Base-by-base conservation (phyloP, 2,113 vertebrate species). In the Leptodactylus fuscus region DNA sequence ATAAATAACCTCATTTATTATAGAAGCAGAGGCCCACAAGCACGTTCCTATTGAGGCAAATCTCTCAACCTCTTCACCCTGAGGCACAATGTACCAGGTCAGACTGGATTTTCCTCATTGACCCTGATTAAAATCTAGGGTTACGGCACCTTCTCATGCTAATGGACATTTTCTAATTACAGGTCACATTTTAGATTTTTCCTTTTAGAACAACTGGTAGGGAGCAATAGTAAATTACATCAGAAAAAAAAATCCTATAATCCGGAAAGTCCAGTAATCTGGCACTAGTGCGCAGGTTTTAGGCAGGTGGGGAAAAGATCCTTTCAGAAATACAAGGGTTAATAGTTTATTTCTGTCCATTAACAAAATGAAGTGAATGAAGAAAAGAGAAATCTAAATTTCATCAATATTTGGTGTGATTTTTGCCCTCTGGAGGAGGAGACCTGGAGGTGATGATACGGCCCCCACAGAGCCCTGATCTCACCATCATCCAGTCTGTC, bases 41-140 rank as follows among this genome's bases (percentile, higher is more conserved):
- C 58, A 32, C 46, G 38, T 65, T 48, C 60, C 44, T 27, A 65
- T 81, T 81, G 41, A 67, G 44, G 60, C 24, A 48, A 67, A 67
- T 67, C 18, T 67, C 27, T 70, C 20, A 69, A 55, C 32, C 81
- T 27, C 13, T 71, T 38, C 67, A 38, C 81, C 65, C 67, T 20
- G n/a, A 73, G 62, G 81, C 81, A 70, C 55, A 55, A 49, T 13
- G 27, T 34, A 69, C 60, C 62, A 70, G 81, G 60, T 82, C 41
- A 73, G 27, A 82, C 81, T 82, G 65, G 65, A 71, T 71, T 82
- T 73, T 73, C 34, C 32, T 55, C 55, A 67, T 41, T 48, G 36
- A 22, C 48, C 48, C 20, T 32, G 65, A 82, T 55, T 24, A 24
- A 81, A 81, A 65, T 44, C 38, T 70, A 41, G 67, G 3, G 29